Base-by-base conservation (phyloP, 2,888 invertebrate genomes). In the Rhagonycha fulva region DNA sequence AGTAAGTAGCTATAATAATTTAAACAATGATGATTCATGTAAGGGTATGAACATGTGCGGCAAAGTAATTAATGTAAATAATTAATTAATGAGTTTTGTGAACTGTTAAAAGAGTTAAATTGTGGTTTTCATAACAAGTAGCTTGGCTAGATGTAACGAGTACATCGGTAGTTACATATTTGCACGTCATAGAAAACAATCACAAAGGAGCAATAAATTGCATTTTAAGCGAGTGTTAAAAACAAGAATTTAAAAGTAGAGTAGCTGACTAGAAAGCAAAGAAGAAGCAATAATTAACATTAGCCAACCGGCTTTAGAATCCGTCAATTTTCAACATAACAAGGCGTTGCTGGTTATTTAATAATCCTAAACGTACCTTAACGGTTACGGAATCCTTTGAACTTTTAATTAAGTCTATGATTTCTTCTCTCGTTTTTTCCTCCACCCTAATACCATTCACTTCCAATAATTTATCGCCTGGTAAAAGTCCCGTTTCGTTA, bases 381-480 rank as follows among this genome's bases (percentile, higher is more conserved):
- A 98, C 92, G 68, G 92, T 93, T 78, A 97, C 96, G 82, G 91
- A 92, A 83, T 94, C 94, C 73, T 94, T 93, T 80, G 95, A 96
- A 79, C 95, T 93, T 84, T 96, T 94, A 83, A 98, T 98, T 86
- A 98, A 92, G 86, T 98, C 97, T 82, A 98, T 97, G 80, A 98
- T 95, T 84, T 96, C 95, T 87, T 98, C 98, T 72, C 98, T 91
- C 70, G 93, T 93, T 85, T 94, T 93, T 73, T 94, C 95, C 85
- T 95, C 96, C 0, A 98, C 97, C 78, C 93, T 92, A 26, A 93
- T 91, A 26, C 94, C 94, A 85, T 98, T 98, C 32, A 98, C 97
- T 90, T 97, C 96, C 81, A 98, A 89, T 28, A 98, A 91, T 82
- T 96, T 92, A 88, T 98, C 98, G 5, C 98, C 98, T n/a, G 98